Evolutionary conservation across 2,113 vertebrate genomes (phyloP), one percentile per base, ranked within the genome.

Genomic region (Aspidoscelis tigris): DNA sequence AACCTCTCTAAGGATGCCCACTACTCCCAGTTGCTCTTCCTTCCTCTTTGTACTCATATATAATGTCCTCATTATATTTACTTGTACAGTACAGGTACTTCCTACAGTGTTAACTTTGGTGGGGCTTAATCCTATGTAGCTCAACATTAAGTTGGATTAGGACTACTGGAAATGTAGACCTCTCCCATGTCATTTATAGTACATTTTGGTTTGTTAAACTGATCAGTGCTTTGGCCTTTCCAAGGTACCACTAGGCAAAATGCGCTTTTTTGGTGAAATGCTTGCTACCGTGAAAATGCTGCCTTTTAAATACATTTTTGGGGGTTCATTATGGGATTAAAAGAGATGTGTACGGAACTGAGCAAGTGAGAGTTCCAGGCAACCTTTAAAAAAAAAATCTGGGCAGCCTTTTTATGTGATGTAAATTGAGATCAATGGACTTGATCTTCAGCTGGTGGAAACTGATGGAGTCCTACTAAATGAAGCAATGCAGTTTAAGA

Each of bases 351-450:
- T 58, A 12, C 14, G 2, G 2, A 58, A 58, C 7, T 58, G 50
- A 8, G 3, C 1, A 9, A 61, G 55, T 58, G 39, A n/a, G 7
- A 24, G 21, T 72, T 73, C 39, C 22, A 69, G 11, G 20, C 61
- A 55, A 68, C n/a, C 74, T 83, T 69, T 76, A 20, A 53, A 68
- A 69, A 70, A 26, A 69, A 55, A 58, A 58, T 6, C 73, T 76
- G 50, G 47, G 26, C 24, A 81, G 65, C 20, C 14, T 71, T 65
- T 75, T 86, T 43, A 75, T 44, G 18, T 58, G 33, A 43, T 69
- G 65, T 58, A 81, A 50, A 64, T 64, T 76, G 53, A 76, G 64
- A 83, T 83, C 74, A 77, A 58, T 77, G 64, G 47, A 70, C 66
- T 80, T 47, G 24, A 80, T 73, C 69, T 81, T 84, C 26, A 20